Conservation (phyloP, 2,113 vertebrate species). For the Ailurus styani region DNA sequence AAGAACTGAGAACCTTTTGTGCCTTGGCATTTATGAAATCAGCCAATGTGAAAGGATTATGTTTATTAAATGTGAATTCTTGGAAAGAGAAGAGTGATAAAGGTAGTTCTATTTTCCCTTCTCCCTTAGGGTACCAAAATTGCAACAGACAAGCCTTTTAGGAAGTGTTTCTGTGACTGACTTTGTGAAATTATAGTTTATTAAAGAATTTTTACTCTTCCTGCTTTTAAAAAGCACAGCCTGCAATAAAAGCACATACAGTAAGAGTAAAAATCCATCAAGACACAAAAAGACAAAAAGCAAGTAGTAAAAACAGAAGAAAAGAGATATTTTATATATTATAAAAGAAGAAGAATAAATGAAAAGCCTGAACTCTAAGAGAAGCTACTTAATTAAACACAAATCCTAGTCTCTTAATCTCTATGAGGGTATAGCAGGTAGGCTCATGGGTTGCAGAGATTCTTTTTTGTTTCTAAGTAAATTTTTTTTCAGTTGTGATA, state of each 20-base stretch:
- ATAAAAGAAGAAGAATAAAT: background rate
- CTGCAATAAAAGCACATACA: background rate
- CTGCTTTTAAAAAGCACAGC: background rate
- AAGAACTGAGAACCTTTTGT: background rate
- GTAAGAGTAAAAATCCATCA: background rate
- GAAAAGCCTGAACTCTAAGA: background rate
- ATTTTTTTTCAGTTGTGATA: background rate
- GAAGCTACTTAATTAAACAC: background rate
- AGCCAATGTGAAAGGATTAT: background rate
- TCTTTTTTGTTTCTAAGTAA: background rate
- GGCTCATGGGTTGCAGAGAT: background rate
- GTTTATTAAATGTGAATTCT: background rate
- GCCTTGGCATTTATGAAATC: background rate
- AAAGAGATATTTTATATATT: background rate
- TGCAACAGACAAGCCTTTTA: background rate
- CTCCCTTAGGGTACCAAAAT: background rate
- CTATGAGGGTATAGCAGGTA: background rate
- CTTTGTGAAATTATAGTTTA: slow-evolving; percentile 19
- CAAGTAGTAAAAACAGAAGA: background rate
- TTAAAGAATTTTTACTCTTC: background rate
- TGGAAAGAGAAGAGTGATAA: background rate
- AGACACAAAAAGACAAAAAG: background rate
- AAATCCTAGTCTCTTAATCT: background rate
- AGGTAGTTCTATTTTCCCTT: background rate
- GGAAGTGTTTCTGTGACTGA: background rate